phyloP scores from a whole-genome alignment of 2,888 invertebrate genomes.

The Eutolmus rufibarbis region DNA sequence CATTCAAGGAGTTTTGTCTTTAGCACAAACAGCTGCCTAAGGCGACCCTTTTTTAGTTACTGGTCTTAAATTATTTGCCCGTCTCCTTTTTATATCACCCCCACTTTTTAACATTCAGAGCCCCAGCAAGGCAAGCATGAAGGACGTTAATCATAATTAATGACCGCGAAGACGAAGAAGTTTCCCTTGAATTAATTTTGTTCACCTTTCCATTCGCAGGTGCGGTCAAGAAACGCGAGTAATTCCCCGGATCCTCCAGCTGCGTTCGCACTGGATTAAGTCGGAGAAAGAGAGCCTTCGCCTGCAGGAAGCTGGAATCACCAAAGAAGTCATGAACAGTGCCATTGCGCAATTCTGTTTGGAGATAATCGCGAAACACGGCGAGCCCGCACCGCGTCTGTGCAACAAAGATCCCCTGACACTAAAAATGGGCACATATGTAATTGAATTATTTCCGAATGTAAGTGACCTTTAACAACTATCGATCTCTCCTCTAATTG shows the following conservation, averaged over 20 bases:
- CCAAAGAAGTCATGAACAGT: slow-evolving; percentile 89
- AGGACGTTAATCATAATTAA: too few species aligned
- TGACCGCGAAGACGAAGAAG: not conserved
- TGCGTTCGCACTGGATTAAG: slow-evolving; percentile 94
- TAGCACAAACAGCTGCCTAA: not conserved
- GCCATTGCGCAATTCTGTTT: slow-evolving; percentile 97
- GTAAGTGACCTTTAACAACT: slow-evolving; percentile 52
- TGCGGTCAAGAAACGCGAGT: slow-evolving; percentile 98
- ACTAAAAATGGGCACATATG: slow-evolving; percentile 94
- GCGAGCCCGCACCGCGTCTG: slow-evolving; percentile 90
- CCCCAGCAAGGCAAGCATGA: not conserved
- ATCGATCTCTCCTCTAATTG: not conserved
- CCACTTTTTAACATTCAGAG: not conserved
- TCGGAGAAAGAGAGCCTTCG: slow-evolving; percentile 91
- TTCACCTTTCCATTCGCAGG: slow-evolving; percentile 62
- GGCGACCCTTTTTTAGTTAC: not conserved
- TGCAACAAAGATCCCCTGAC: slow-evolving; percentile 99
- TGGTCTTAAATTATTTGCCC: not conserved
- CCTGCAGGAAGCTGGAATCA: slow-evolving; percentile 92
- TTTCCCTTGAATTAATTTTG: not conserved
- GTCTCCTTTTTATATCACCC: not conserved
- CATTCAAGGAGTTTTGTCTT: not conserved
- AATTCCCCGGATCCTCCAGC: slow-evolving; percentile 93
- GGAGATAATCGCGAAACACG: slow-evolving; percentile 95
- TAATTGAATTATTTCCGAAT: slow-evolving; percentile 94